Evolutionary conservation across 2,113 vertebrate genomes (phyloP).

Genomic region (Rhinoptilus africanus): DNA sequence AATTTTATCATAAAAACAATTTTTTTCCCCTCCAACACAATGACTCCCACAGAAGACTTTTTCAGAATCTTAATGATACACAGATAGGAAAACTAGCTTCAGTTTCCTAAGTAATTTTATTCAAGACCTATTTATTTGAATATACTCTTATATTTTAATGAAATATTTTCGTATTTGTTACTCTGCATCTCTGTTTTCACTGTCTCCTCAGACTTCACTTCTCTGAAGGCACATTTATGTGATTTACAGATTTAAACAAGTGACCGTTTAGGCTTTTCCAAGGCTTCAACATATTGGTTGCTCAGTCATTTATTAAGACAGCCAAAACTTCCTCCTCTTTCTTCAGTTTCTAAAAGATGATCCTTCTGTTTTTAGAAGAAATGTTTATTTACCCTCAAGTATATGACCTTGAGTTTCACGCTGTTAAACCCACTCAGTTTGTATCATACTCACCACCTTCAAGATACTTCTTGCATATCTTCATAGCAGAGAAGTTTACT

Average conservation of each 20-base stretch:
- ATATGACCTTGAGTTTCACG: not conserved
- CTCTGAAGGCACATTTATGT: not conserved
- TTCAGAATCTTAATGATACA: not conserved
- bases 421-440: not conserved
- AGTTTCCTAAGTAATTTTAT: not conserved
- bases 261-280: not conserved
- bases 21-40: not conserved
- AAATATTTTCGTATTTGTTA: not conserved
- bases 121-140: not conserved
- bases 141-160: not conserved
- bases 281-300: not conserved
- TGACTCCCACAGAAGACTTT: not conserved
- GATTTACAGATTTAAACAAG: not conserved
- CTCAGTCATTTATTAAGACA: not conserved
- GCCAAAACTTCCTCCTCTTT: not conserved
- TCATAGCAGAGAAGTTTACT: not conserved
- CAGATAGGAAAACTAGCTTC: not conserved
- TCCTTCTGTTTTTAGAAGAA: not conserved
- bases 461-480: not conserved
- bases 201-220: not conserved
- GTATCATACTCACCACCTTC: not conserved
- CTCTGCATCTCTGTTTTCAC: not conserved
- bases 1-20: not conserved
- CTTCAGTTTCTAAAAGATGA: not conserved
- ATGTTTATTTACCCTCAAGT: not conserved